A percentile compares a stretch with the other conserved stretches of the same genome.
Evolutionary conservation across 2,888 invertebrate genomes (phyloP).

Genomic region (Eugnorisma glareosa): DNA sequence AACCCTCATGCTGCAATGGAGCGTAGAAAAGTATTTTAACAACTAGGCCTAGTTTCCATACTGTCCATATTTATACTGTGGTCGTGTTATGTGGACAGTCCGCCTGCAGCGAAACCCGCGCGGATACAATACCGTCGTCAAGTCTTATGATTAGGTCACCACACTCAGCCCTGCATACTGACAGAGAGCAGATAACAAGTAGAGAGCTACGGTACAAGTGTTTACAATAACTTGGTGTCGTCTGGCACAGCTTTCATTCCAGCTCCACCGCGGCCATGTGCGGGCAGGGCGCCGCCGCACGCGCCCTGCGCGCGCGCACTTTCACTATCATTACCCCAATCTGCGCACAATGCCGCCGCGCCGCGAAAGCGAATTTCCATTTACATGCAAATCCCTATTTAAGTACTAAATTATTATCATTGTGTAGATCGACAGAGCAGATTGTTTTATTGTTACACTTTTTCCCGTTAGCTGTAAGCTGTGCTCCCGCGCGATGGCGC

Average conservation of each 20-base stretch:
- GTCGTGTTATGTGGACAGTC: background rate
- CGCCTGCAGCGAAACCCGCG: background rate
- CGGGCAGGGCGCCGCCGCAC: conserved; percentile 44
- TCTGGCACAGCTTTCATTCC: conserved; percentile 16
- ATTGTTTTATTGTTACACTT: conserved; percentile 75
- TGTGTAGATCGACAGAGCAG: conserved; percentile 65
- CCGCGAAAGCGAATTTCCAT: conserved; percentile 84
- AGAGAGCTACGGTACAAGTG: conserved; percentile 3
- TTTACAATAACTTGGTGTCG: background rate
- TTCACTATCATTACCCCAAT: conserved; percentile 81
- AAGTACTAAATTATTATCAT: conserved; percentile 71
- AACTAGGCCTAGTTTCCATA: no score
- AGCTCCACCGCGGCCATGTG: conserved; percentile 29
- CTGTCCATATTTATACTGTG: no score
- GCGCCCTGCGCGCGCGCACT: conserved; percentile 76
- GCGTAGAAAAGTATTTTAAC: no score
- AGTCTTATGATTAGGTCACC: background rate
- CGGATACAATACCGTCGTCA: background rate
- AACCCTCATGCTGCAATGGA: no score
- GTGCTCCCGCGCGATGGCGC: conserved; percentile 24
- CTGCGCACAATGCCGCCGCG: conserved; percentile 71
- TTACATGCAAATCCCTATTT: conserved; percentile 81
- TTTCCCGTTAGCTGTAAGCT: conserved; percentile 61
- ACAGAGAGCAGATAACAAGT: background rate
- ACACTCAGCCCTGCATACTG: background rate